Conservation (phyloP, 2,113 vertebrate species). For the Rhinogobius similis region DNA sequence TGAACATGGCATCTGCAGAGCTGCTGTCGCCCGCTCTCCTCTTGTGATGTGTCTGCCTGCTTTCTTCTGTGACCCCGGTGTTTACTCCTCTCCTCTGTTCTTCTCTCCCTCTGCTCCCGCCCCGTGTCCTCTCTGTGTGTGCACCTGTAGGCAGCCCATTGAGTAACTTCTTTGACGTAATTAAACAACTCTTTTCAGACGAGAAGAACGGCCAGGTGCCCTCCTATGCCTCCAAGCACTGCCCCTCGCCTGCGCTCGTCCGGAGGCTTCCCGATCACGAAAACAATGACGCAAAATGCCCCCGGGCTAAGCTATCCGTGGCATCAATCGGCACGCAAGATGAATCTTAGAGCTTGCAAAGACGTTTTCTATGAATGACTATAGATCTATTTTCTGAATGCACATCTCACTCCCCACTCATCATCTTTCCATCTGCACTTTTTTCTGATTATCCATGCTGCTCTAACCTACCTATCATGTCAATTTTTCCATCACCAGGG, state of each 20-base stretch:
- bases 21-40: conserved; percentile 23
- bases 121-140: conserved; percentile 78
- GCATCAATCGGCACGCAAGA: conserved; percentile 84
- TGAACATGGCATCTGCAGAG: conserved; percentile 21
- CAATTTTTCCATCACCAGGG: conserved; percentile 96
- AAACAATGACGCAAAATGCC: conserved; percentile 87
- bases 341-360: conserved; percentile 82
- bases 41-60: conserved; percentile 8
- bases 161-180: conserved; percentile 99
- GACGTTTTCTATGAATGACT: conserved; percentile 77
- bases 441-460: conserved; percentile 57
- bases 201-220: conserved; percentile 98
- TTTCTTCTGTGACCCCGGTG: conserved; percentile 79
- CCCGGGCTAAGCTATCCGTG: conserved; percentile 81
- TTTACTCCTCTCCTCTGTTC: conserved; percentile 89
- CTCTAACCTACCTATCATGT: conserved; percentile 72
- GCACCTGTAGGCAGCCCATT: conserved; percentile 94
- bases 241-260: conserved; percentile 80
- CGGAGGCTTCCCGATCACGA: conserved; percentile 83
- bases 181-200: conserved; percentile 99
- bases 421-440: conserved; percentile 47
- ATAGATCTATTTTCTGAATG: conserved; percentile 52
- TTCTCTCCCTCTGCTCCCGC: conserved; percentile 75
- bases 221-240: conserved; percentile 87
- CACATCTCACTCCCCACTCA: conserved; percentile 32